Conservation (phyloP, 1,140 invertebrate genomes). For the Trichoplusia ni region DNA sequence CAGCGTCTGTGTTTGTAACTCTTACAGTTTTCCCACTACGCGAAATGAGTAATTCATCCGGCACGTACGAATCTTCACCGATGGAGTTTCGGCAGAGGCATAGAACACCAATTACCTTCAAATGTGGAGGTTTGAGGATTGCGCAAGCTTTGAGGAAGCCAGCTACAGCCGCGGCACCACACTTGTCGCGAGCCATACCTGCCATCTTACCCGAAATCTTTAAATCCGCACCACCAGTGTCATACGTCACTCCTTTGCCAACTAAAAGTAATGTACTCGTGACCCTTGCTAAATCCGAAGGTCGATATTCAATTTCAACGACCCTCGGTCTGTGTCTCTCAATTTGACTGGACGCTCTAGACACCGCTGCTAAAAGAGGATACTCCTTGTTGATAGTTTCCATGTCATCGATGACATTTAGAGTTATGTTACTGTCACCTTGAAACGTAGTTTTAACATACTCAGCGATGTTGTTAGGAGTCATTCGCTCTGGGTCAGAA, state of each 20-base stretch:
- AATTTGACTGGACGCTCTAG: slow-evolving; percentile 90
- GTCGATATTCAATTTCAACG: slow-evolving; percentile 91
- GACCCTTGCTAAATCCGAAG: slow-evolving; percentile 81
- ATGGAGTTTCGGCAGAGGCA: slow-evolving; percentile 96
- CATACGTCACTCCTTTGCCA: slow-evolving; percentile 98
- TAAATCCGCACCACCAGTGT: slow-evolving; percentile 94
- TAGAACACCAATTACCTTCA: slow-evolving; percentile 93
- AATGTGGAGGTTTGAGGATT: slow-evolving; percentile 85
- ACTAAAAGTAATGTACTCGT: slow-evolving; percentile 92
- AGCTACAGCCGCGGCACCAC: slow-evolving; percentile 95
- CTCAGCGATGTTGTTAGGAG: slow-evolving; percentile 87
- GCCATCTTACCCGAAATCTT: slow-evolving; percentile 94
- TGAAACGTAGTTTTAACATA: slow-evolving; percentile 90
- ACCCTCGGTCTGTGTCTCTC: slow-evolving; percentile 91
- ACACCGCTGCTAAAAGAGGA: slow-evolving; percentile 94
- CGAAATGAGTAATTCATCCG: slow-evolving; percentile 95
- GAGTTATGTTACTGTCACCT: slow-evolving; percentile 81
- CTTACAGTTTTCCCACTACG: slow-evolving; percentile 92
- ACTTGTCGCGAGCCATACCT: slow-evolving; percentile 98
- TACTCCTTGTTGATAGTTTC: slow-evolving; percentile 88
- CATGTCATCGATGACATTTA: slow-evolving; percentile 88
- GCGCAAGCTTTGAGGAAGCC: slow-evolving; percentile 92
- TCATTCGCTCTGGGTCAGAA: slow-evolving; percentile 96
- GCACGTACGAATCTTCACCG: slow-evolving; percentile 94
- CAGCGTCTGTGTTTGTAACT: slow-evolving; percentile 97